Percentiles rank a stretch among this genome's conserved stretches.
Conservation (phyloP, 2,888 invertebrate species). For the Subacronicta megacephala region DNA sequence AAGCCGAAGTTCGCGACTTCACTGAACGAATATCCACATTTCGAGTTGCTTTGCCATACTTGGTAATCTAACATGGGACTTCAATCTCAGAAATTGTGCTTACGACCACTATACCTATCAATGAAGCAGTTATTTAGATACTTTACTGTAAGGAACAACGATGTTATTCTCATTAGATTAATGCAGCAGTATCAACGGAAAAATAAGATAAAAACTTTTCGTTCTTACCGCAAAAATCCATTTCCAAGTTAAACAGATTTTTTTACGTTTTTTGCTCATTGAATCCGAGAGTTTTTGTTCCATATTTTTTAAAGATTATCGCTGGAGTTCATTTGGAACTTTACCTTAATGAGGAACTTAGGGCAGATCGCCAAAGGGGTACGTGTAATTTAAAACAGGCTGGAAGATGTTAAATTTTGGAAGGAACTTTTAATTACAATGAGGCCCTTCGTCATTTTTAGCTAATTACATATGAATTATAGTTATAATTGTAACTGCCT, state of each 20-base stretch:
- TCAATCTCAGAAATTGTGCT: too few species aligned
- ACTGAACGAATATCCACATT: too few species aligned
- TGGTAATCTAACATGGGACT: too few species aligned
- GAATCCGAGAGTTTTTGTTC: conserved; percentile 71
- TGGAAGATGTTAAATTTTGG: conserved; percentile 47
- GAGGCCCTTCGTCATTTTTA: conserved; percentile 36
- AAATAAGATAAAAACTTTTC: conserved; percentile 76
- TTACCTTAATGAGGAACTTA: conserved; percentile 64
- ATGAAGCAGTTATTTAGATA: conserved; percentile 2
- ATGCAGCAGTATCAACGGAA: conserved; percentile 72
- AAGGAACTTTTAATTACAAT: conserved; percentile 56
- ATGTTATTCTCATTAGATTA: conserved; percentile 75
- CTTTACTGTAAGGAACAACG: conserved; percentile 16
- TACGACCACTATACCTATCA: too few species aligned
- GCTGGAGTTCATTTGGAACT: conserved; percentile 63
- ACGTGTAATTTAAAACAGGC: conserved; percentile 58
- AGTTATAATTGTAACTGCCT: too few species aligned
- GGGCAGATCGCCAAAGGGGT: conserved; percentile 53
- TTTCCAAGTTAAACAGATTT: conserved; percentile 85
- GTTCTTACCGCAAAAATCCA: conserved; percentile 83
- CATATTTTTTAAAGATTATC: conserved; percentile 71
- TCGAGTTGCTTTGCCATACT: too few species aligned
- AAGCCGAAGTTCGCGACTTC: too few species aligned
- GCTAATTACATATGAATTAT: conserved; percentile 41
- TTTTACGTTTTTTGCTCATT: conserved; percentile 77